Conservation (phyloP, 2,888 invertebrate species). For the Phlogophora meticulosa region DNA sequence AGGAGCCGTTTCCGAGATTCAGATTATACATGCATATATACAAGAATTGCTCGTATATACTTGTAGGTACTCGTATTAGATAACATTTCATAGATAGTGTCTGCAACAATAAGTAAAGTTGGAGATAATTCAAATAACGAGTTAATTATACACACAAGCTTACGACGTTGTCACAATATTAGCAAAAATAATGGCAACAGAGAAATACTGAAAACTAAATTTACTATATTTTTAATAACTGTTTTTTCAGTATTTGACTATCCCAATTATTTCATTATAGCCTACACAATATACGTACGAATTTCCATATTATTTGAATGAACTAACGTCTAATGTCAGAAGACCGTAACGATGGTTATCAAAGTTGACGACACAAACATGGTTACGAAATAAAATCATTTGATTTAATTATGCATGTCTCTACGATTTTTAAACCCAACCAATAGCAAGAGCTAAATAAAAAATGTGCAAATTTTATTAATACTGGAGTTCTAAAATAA, state of each 20-base stretch:
- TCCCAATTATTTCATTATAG: constrained; percentile 1
- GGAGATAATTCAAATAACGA: constrained; percentile 32
- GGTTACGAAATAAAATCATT: neutral
- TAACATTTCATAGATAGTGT: neutral
- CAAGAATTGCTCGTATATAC: too few relatives aligned
- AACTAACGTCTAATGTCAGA: neutral
- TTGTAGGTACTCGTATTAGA: too few relatives aligned
- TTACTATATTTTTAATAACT: neutral
- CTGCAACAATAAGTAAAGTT: constrained; percentile 13
- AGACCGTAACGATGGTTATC: neutral
- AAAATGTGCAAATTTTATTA: constrained; percentile 26
- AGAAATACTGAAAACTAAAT: neutral
- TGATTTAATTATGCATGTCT: neutral
- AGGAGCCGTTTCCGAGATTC: too few relatives aligned
- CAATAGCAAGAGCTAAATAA: constrained; percentile 8
- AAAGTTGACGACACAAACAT: neutral
- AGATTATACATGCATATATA: too few relatives aligned
- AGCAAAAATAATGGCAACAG: neutral
- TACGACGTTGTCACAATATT: constrained; percentile 11
- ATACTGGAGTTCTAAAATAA: constrained; percentile 51
- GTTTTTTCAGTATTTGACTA: neutral
- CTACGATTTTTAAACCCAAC: neutral
- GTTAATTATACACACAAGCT: constrained; percentile 26
- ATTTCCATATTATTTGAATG: constrained; percentile 16
- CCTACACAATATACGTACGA: neutral